Base-by-base conservation (phyloP, 2,888 invertebrate species). In the Troides oblongomaculatus region DNA sequence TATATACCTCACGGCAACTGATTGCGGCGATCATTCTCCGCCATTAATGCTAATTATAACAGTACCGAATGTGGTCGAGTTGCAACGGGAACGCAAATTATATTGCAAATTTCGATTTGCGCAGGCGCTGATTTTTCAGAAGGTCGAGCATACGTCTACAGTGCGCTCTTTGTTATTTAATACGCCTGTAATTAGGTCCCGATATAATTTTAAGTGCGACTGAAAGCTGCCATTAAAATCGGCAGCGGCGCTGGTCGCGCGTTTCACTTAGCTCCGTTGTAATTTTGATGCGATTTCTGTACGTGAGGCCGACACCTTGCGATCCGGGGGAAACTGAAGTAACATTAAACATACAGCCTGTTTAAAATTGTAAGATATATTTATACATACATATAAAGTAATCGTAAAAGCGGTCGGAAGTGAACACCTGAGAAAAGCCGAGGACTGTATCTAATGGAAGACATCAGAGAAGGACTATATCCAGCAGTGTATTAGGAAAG, bases 191-290 rank as follows among this genome's bases (percentile, higher is more conserved):
- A 78, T 77, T 76, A 78, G 74, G 76, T 78, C 72, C 77, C 77
- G 77, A 75, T 77, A 75, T 77, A 77, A 77, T 77, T 70, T 66
- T 70, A 74, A 73, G 68, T 70, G 72, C 65, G 72, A 61, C 74
- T 77, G 77, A 78, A 76, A 74, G 76, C 79, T 77, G 77, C 78
- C 76, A 79, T 79, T 79, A 79, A 73, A 70, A 57, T n/a, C 62
- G 43, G 36, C 74, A 72, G 74, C 74, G 74, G 76, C 77, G 74
- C 75, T 73, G 72, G 71, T 74, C 70, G 68, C 73, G 77, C 69
- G 79, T 87, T 87, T 88, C 87, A 88, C 87, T 88, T 87, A 88
- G 82, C 82, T 84, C 82, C 86, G 84, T 89, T 87, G 89, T 91
- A 91, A 91, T 91, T 92, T 91, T 83, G 87, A 88, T 84, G 86